Evolutionary conservation across 1,140 invertebrate species (phyloP).

Genomic region (Drosophila navojoa): DNA sequence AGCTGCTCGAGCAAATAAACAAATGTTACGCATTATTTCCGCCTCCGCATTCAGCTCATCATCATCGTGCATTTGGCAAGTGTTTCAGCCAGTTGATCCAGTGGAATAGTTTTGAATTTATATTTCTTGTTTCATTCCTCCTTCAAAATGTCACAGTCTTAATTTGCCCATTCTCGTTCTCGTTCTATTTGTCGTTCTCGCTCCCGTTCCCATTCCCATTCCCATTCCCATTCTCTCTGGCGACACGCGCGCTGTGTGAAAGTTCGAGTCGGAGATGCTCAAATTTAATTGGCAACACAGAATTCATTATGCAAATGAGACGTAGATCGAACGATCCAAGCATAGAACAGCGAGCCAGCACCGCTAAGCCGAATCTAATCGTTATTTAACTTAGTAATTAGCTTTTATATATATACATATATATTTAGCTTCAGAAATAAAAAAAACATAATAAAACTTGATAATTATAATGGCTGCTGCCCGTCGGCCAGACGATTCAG

Average conservation of each 20-base stretch:
- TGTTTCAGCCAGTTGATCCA: neutral
- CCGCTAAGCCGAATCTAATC: slow-evolving; percentile 60
- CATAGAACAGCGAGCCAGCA: slow-evolving; percentile 34
- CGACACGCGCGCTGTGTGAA: slow-evolving; percentile 67
- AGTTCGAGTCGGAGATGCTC: slow-evolving; percentile 41
- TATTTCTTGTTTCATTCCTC: neutral
- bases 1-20: slow-evolving; percentile 39
- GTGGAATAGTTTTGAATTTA: neutral
- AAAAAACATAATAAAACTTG: slow-evolving; percentile 47
- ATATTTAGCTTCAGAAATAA: slow-evolving; percentile 12
- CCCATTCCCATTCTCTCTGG: neutral
- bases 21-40: slow-evolving; percentile 62
- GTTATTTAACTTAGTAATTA: slow-evolving; percentile 80
- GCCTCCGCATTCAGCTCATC: slow-evolving; percentile 58
- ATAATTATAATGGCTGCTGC: slow-evolving; percentile 47
- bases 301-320: slow-evolving; percentile 77
- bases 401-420: slow-evolving; percentile 51
- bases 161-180: too few relatives aligned
- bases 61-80: neutral
- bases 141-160: slow-evolving; percentile 19
- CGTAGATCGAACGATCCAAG: slow-evolving; percentile 25
- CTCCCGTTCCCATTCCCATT: neutral
- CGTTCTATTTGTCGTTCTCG: neutral
- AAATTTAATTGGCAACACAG: slow-evolving; percentile 61
- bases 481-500: slow-evolving; percentile 41